Conservation (phyloP, 2,113 vertebrate genomes). For the Chascanopsetta lugubris region DNA sequence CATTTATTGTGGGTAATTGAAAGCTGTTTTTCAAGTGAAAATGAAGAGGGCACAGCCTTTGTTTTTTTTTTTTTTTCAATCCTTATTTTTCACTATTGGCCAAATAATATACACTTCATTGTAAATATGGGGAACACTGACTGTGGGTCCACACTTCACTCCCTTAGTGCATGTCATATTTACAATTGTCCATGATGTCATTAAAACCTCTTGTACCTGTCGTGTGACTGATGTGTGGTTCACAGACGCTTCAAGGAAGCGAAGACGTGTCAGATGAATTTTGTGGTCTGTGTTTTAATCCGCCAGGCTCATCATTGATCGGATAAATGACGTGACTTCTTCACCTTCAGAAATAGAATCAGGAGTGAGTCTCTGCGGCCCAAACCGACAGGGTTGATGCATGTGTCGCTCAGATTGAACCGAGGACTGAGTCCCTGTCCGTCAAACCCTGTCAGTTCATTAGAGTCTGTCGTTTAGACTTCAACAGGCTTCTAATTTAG, state of each 20-base stretch:
- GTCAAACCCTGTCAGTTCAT: background rate
- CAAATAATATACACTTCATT: too few relatives aligned
- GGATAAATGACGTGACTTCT: constrained; percentile 34
- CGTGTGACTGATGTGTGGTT: background rate
- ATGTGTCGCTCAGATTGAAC: constrained; percentile 27
- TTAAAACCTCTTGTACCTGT: too few relatives aligned
- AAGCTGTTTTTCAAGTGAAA: too few relatives aligned
- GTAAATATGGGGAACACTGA: too few relatives aligned
- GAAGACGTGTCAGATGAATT: too few relatives aligned
- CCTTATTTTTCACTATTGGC: too few relatives aligned
- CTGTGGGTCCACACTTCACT: too few relatives aligned
- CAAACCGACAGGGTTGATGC: constrained; percentile 15
- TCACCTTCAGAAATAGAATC: background rate
- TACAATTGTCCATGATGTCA: too few relatives aligned
- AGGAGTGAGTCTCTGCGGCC: background rate
- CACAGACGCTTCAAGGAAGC: background rate
- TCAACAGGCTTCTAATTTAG: background rate
- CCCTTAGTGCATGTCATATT: too few relatives aligned
- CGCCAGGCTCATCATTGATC: constrained; percentile 6
- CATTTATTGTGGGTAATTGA: too few relatives aligned
- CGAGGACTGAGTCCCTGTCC: background rate
- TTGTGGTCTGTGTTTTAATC: background rate
- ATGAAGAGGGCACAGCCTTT: too few relatives aligned
- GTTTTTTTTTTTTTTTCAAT: too few relatives aligned
- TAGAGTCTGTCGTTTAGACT: background rate